Percentiles rank a stretch among this genome's conserved stretches.
phyloP scores from a whole-genome alignment of 2,797 vertebrate species.

The Clarias laeviceps region DNA sequence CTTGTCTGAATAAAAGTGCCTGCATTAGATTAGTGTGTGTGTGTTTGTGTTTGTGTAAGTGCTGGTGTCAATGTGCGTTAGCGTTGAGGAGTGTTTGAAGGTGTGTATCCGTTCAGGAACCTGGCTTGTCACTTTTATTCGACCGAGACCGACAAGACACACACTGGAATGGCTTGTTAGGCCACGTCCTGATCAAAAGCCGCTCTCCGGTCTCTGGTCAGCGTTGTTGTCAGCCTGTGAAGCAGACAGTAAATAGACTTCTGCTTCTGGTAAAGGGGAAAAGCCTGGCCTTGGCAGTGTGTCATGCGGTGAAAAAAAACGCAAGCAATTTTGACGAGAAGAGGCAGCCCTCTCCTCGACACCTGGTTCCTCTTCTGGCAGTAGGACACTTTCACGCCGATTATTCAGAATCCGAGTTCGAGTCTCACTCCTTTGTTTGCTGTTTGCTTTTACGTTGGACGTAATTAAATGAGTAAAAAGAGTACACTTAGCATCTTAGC shows the following conservation, averaged over 20 bases:
- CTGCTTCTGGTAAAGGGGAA: slow-evolving; percentile 66
- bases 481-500: too few species aligned
- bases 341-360: slow-evolving; percentile 2
- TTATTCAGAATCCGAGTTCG: background rate
- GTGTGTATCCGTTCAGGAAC: slow-evolving; percentile 72
- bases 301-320: slow-evolving; percentile 37
- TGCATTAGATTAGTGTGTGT: slow-evolving; percentile 81
- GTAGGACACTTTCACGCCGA: background rate
- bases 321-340: slow-evolving; percentile 29
- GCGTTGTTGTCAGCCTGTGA: slow-evolving; percentile 89
- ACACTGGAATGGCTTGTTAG: slow-evolving; percentile 98
- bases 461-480: background rate
- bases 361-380: background rate
- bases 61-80: slow-evolving; percentile 51
- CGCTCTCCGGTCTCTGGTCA: slow-evolving; percentile 91
- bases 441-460: background rate
- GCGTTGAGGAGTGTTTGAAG: slow-evolving; percentile 52
- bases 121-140: slow-evolving; percentile 96
- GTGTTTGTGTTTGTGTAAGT: slow-evolving; percentile 25
- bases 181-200: slow-evolving; percentile 94
- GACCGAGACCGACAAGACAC: slow-evolving; percentile 92
- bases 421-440: background rate
- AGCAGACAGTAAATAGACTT: slow-evolving; percentile 93
- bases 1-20: slow-evolving; percentile 82
- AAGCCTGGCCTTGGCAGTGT: slow-evolving; percentile 23